Evolutionary conservation across 2,797 vertebrate species (phyloP).

Genomic region (Orientallactaga sibirica): DNA sequence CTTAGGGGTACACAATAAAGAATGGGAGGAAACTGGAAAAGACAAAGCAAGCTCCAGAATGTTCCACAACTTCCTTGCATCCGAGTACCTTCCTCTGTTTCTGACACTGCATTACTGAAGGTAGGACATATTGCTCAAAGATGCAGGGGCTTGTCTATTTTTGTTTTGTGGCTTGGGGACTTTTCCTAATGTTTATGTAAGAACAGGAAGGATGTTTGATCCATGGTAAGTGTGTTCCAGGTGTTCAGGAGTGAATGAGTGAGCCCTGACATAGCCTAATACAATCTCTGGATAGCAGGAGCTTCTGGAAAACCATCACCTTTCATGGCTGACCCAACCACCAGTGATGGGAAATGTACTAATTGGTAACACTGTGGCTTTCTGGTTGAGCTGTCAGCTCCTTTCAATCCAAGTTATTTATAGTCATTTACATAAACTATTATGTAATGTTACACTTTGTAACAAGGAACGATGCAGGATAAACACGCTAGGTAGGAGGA

Average conservation of each 20-base stretch:
- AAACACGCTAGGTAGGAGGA: too few species aligned
- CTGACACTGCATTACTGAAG: slow-evolving; percentile 72
- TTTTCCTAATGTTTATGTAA: neutral
- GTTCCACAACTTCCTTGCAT: slow-evolving; percentile 50
- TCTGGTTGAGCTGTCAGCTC: neutral
- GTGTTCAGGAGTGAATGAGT: neutral
- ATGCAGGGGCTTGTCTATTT: neutral
- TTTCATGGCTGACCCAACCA: too few species aligned
- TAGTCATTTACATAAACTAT: neutral
- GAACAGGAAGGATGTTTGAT: neutral
- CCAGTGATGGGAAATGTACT: neutral
- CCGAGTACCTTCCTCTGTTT: slow-evolving; percentile 27
- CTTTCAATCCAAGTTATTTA: slow-evolving; percentile 32
- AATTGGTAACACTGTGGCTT: neutral
- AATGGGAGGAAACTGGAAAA: slow-evolving; percentile 71
- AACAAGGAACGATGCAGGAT: neutral
- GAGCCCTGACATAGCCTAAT: neutral
- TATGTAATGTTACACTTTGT: too few species aligned
- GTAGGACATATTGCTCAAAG: neutral
- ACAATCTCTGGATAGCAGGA: neutral
- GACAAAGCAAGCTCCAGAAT: neutral
- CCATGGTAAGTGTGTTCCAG: fast-evolving
- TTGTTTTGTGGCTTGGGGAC: neutral
- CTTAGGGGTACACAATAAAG: slow-evolving; percentile 11
- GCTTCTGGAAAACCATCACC: neutral